These are phyloP conservation scores for Callopanchax toddi DNA, from an alignment of 2,113 vertebrate genomes.

Conservation along the genomic window DNA sequence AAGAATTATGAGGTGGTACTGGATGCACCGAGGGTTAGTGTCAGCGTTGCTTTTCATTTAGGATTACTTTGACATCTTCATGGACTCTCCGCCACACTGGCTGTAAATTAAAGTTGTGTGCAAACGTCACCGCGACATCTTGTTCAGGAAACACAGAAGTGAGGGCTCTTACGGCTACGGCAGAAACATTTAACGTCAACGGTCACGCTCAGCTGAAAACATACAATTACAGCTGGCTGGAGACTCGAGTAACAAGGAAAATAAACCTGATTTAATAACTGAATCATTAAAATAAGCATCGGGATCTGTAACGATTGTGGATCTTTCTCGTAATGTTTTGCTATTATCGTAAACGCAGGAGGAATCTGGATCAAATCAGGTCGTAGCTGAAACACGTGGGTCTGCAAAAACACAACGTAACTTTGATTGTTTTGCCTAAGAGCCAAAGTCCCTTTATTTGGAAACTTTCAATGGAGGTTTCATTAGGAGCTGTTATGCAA, in stretches of 20 bases:
- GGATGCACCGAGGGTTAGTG: conserved; percentile 66
- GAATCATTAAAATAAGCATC: not conserved
- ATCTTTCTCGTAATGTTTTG: no score
- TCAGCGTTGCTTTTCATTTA: conserved; percentile 70
- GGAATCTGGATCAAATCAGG: conserved; percentile 49
- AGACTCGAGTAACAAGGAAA: no score
- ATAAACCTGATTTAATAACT: not conserved
- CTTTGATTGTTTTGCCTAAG: conserved; percentile 9
- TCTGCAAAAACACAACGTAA: conserved; percentile 14
- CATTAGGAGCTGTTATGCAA: conserved; percentile 7
- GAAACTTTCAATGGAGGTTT: conserved; percentile 1
- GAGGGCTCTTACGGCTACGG: conserved; percentile 1
- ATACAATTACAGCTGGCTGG: conserved; percentile 7
- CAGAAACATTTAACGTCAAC: no score
- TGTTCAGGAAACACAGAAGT: conserved; percentile 39
- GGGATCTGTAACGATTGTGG: no score
- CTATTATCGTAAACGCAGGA: not conserved
- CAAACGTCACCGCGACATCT: conserved; percentile 31
- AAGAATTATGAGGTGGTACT: conserved; percentile 71
- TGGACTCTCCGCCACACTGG: conserved; percentile 44
- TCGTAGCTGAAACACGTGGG: conserved; percentile 14
- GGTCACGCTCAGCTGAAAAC: conserved; percentile 14
- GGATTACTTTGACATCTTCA: conserved; percentile 71
- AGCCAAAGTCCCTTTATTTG: conserved; percentile 1
- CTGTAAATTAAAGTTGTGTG: conserved; percentile 49